Evolutionary conservation across 2,888 invertebrate species (phyloP).

Genomic region (Chirona hameri): DNA sequence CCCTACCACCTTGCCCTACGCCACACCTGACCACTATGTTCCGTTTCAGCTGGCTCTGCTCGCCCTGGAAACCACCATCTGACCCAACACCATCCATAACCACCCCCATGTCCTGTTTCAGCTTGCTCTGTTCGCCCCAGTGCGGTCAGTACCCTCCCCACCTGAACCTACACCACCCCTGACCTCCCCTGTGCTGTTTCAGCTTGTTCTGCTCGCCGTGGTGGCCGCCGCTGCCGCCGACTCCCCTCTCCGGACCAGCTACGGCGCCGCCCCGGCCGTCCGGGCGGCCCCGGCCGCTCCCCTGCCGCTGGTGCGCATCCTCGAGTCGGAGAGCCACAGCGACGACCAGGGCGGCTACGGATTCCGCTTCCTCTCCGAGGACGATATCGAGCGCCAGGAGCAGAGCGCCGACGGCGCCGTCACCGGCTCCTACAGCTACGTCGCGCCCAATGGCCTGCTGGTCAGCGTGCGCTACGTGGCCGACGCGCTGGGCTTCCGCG

Average conservation of each 20-base stretch:
- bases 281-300: background rate
- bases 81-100: no score
- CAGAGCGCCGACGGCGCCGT: background rate
- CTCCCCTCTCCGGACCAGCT: background rate
- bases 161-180: no score
- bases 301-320: background rate
- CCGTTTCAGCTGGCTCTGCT: no score
- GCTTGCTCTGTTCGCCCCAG: no score
- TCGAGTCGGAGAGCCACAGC: background rate
- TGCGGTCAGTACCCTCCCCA: no score
- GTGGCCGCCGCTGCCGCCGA: background rate
- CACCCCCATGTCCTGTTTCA: no score
- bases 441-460: background rate
- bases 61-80: no score
- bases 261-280: background rate
- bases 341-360: conserved; percentile 10
- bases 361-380: conserved; percentile 3
- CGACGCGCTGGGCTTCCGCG: conserved; percentile 5
- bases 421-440: conserved; percentile 5
- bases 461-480: background rate
- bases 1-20: no score
- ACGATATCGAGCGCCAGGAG: conserved; percentile 6
- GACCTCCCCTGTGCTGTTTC: no score
- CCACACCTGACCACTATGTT: no score
- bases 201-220: no score